phyloP scores from a whole-genome alignment of 2,888 invertebrate species.

The Synergus umbraculus region DNA sequence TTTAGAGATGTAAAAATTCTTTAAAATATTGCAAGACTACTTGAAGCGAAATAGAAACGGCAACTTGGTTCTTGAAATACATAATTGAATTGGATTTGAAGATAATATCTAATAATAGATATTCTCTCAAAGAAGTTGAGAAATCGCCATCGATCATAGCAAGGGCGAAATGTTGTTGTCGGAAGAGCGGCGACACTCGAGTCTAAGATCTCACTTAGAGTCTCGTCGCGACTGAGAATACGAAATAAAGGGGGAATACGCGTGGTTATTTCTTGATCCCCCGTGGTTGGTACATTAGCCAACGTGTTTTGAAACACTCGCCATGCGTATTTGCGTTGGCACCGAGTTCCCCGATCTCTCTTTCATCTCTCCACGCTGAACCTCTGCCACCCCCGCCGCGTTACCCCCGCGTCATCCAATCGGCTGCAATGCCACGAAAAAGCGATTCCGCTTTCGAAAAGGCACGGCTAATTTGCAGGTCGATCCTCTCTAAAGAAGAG shows the following conservation, averaged over 20 bases:
- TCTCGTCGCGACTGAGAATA: conserved; percentile 37
- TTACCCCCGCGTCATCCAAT: conserved; percentile 45
- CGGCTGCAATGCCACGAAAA: conserved; percentile 45
- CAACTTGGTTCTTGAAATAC: too few species aligned
- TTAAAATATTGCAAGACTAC: too few species aligned
- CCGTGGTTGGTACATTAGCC: conserved; percentile 73
- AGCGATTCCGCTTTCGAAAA: conserved; percentile 43
- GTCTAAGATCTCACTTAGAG: conserved; percentile 50
- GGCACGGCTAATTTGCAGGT: conserved; percentile 58
- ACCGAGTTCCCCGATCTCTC: conserved; percentile 66
- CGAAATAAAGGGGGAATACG: conserved; percentile 49
- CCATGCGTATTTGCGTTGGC: conserved; percentile 75
- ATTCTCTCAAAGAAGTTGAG: neutral
- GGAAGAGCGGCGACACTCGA: conserved; percentile 45
- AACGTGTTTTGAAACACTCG: conserved; percentile 77
- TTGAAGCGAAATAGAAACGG: too few species aligned
- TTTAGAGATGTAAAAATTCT: too few species aligned
- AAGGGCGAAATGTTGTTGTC: conserved; percentile 46
- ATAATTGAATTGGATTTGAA: neutral
- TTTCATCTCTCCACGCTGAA: conserved; percentile 66
- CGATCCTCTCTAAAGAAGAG: conserved; percentile 48
- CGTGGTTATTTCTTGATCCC: conserved; percentile 71
- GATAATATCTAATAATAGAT: neutral
- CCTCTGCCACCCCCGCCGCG: conserved; percentile 43
- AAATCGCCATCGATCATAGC: conserved; percentile 5